Evolutionary conservation across 2,888 invertebrate genomes (phyloP), one percentile per base, ranked within the genome.

Genomic region (Macaria liturata): DNA sequence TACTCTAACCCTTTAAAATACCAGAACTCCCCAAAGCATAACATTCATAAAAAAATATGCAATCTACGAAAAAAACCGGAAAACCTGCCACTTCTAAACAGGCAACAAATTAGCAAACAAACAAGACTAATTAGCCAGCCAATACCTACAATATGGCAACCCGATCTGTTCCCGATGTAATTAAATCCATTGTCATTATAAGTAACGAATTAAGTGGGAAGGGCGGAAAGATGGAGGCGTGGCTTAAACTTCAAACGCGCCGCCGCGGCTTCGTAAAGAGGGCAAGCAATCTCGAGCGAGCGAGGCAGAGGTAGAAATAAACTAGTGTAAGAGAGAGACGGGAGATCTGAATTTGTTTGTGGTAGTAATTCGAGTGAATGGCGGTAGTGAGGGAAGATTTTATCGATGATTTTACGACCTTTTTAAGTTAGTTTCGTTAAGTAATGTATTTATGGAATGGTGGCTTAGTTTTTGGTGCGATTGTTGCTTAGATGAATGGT

Each of bases 181-280:
- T 90, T 91, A 90, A 89, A 89, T 81, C 74, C 83, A 84, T 86
- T 88, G 88, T 90, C 88, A 86, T 89, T 89, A 88, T 87, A 86
- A 83, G 86, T 89, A 88, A 90, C 89, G 88, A 88, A 90, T 89
- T 86, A 85, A 83, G 77, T 78, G 75, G 73, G 69, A 76, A 76
- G 76, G 66, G 9, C 75, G 68, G 78, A 70, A 76, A 75, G 75
- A 75, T 78, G 75, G 71, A 70, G 68, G 90, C 88, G 89, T 80
- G 87, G 88, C 78, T 68, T 78, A 61, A 61, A 82, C 83, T 78
- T 89, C 89, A 91, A 91, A 90, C 80, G 74, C 70, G 77, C 88
- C 88, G 91, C 81, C 83, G 80, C 77, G 72, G 74, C 76, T 77
- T 78, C 79, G 81, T 84, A 82, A 83, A 83, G 83, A 77, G 76